Conservation (phyloP, 1,140 invertebrate species). For the Drosophila lini region DNA sequence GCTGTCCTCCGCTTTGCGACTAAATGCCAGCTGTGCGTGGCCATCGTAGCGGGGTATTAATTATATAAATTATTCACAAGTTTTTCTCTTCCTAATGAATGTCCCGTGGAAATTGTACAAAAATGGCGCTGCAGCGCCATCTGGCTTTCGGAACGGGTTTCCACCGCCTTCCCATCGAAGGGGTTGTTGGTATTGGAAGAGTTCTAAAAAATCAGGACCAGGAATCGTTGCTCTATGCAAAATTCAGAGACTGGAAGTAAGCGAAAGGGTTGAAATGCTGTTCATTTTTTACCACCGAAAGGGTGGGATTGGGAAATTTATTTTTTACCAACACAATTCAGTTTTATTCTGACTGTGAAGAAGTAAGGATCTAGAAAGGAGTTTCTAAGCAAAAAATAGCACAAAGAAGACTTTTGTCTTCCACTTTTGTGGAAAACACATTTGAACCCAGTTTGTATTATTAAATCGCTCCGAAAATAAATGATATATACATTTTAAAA, state of each 20-base stretch:
- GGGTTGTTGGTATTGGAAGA: conserved; percentile 67
- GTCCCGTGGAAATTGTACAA: conserved; percentile 46
- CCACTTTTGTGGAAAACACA: background rate
- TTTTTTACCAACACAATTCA: conserved; percentile 41
- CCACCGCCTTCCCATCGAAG: conserved; percentile 28
- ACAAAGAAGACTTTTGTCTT: too few relatives aligned
- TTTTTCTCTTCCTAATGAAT: conserved; percentile 55
- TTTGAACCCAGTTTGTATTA: background rate
- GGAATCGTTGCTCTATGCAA: conserved; percentile 51
- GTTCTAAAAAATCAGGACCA: conserved; percentile 58
- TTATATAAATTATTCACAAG: conserved; percentile 79
- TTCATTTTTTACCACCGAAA: conserved; percentile 51
- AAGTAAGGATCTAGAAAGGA: background rate
- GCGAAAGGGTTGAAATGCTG: conserved; percentile 60
- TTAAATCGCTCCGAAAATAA: background rate
- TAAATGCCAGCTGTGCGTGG: conserved; percentile 67
- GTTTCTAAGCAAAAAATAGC: background rate
- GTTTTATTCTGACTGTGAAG: conserved; percentile 19
- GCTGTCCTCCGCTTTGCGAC: conserved; percentile 26
- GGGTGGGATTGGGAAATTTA: conserved; percentile 26
- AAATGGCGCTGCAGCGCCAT: conserved; percentile 59
- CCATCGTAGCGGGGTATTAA: conserved; percentile 71
- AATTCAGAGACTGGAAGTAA: conserved; percentile 46
- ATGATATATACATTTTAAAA: background rate
- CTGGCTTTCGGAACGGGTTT: conserved; percentile 41